A percentile compares a stretch with the other conserved stretches of the same genome.
Evolutionary conservation across 2,888 invertebrate genomes (phyloP).

Genomic region (Deroplatys truncata): DNA sequence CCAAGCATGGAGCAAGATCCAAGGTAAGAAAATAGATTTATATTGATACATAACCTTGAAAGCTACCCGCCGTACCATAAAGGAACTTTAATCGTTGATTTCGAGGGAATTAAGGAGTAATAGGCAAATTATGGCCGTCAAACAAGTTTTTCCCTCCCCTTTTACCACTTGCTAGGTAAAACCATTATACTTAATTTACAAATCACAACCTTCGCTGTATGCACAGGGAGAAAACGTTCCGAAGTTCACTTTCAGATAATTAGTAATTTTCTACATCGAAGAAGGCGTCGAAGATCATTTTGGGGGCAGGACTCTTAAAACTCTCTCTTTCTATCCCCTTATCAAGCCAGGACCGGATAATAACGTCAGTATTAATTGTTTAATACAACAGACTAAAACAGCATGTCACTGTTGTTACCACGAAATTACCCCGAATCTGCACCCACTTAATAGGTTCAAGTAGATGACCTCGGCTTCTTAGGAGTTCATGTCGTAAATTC

Average conservation of each 20-base stretch:
- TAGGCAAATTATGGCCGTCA: neutral
- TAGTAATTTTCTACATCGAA: neutral
- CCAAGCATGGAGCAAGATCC: neutral
- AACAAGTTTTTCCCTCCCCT: neutral
- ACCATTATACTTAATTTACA: neutral
- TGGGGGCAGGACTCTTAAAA: neutral
- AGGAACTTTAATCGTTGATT: neutral
- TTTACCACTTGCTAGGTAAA: neutral
- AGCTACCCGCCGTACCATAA: neutral
- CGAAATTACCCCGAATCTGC: neutral
- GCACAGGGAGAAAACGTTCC: neutral
- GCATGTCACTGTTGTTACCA: neutral
- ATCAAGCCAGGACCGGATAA: neutral
- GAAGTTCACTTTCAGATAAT: neutral
- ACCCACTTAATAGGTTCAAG: neutral
- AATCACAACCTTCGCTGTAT: neutral
- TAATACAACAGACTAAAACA: neutral
- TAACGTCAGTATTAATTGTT: neutral
- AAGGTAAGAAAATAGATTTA: neutral
- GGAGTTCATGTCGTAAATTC: too few species aligned
- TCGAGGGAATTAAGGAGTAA: neutral
- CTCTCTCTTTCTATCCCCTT: neutral
- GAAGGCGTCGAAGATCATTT: neutral
- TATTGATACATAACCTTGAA: neutral
- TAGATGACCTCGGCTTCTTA: neutral